Conservation (phyloP, 2,113 vertebrate genomes). For the Leuciscus idus region DNA sequence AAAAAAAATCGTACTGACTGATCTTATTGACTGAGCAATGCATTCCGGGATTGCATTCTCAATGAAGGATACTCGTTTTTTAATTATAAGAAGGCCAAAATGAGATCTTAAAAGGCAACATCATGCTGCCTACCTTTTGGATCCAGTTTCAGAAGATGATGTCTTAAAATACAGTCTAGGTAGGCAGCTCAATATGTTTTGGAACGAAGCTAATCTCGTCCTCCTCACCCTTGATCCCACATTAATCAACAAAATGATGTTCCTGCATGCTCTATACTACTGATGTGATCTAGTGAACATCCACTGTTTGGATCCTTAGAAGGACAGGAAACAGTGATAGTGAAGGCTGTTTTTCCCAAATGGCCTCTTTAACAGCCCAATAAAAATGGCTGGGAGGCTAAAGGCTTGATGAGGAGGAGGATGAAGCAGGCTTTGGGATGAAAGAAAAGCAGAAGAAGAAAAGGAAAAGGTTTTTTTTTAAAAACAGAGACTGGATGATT, state of each 20-base stretch:
- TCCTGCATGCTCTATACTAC: neutral
- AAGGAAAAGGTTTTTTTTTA: neutral
- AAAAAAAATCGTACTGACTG: too few relatives aligned
- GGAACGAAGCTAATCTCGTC: neutral
- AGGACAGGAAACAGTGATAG: constrained; percentile 22
- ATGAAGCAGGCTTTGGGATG: constrained; percentile 34
- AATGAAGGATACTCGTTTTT: neutral
- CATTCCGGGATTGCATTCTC: too few relatives aligned
- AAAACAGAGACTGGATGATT: constrained; percentile 53
- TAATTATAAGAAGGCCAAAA: neutral
- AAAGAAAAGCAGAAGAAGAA: constrained; percentile 45
- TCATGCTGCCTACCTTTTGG: neutral
- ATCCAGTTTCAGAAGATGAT: too few relatives aligned
- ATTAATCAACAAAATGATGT: constrained; percentile 17
- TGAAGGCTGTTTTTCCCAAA: constrained; percentile 18
- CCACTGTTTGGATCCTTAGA: constrained; percentile 12
- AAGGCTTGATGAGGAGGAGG: constrained; percentile 37
- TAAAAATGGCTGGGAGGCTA: constrained; percentile 28
- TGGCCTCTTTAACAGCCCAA: constrained; percentile 15
- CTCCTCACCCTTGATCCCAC: neutral
- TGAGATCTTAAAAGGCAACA: neutral
- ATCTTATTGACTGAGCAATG: too few relatives aligned
- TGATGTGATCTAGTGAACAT: neutral
- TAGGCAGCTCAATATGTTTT: neutral
- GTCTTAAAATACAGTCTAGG: constrained; percentile 2